Conservation (phyloP, 2,797 vertebrate species). For the Trematomus bernacchii region DNA sequence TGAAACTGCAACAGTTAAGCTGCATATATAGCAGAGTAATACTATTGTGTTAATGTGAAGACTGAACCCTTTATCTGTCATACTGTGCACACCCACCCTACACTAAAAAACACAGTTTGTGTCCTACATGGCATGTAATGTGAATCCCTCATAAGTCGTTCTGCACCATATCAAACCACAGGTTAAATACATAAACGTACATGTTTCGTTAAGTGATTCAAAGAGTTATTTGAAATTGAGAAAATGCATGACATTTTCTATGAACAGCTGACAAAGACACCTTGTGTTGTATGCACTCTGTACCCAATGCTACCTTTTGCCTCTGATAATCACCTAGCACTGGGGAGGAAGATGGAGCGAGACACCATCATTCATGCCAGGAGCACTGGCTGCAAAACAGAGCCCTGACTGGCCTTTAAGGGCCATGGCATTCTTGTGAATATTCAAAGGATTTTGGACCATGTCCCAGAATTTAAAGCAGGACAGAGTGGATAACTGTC, state of each 20-base stretch:
- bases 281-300: slow-evolving; percentile 3
- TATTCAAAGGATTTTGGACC: slow-evolving; percentile 55
- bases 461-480: slow-evolving; percentile 40
- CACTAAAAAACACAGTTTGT: not conserved
- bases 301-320: slow-evolving; percentile 5
- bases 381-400: slow-evolving; percentile 45
- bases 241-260: not conserved
- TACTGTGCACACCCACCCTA: slow-evolving; percentile 6
- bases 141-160: slow-evolving; percentile 1
- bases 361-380: slow-evolving; percentile 46
- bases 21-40: slow-evolving; percentile 27
- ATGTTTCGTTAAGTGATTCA: slow-evolving; percentile 7
- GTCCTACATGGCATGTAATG: not conserved
- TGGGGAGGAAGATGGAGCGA: slow-evolving; percentile 17
- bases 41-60: slow-evolving; percentile 27
- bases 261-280: slow-evolving; percentile 8
- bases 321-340: slow-evolving; percentile 32
- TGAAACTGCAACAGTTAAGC: slow-evolving; percentile 30
- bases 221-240: slow-evolving; percentile 1
- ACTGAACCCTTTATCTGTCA: slow-evolving; percentile 1
- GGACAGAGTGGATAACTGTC: slow-evolving; percentile 25
- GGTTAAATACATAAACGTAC: not conserved
- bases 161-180: slow-evolving; percentile 13
- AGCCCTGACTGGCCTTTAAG: slow-evolving; percentile 35
- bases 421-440: slow-evolving; percentile 47